Percentiles rank a stretch among this genome's conserved stretches.
Conservation (phyloP, 2,113 vertebrate genomes). For the Tyto alba region DNA sequence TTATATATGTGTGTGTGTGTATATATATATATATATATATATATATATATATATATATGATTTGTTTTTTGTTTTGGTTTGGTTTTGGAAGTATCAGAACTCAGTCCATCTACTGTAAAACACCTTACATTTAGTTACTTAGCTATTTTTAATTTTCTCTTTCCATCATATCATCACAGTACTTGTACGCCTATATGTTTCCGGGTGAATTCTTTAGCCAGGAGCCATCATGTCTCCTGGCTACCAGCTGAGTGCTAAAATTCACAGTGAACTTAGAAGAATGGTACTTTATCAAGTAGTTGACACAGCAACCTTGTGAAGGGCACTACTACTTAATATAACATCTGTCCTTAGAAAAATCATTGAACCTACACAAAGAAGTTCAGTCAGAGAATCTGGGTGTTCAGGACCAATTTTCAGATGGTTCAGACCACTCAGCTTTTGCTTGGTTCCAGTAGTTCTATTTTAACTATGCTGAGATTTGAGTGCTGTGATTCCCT, state of each 20-base stretch:
- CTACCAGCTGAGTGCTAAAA: neutral
- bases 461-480: constrained; percentile 13
- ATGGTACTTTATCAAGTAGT: neutral
- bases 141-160: neutral
- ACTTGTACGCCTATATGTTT: neutral
- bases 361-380: neutral
- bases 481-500: constrained; percentile 16
- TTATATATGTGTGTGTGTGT: neutral
- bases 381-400: neutral
- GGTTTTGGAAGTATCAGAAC: neutral
- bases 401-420: constrained; percentile 15
- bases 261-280: neutral
- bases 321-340: neutral
- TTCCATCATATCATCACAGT: neutral
- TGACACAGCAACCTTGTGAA: neutral
- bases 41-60: too few species aligned
- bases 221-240: neutral
- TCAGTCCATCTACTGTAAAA: neutral
- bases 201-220: neutral
- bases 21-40: neutral
- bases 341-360: neutral
- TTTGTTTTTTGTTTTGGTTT: neutral
- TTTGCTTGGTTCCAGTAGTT: neutral
- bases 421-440: neutral
- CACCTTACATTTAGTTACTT: neutral